Base-by-base conservation (phyloP, 2,113 vertebrate genomes). In the Eurystomus gularis region DNA sequence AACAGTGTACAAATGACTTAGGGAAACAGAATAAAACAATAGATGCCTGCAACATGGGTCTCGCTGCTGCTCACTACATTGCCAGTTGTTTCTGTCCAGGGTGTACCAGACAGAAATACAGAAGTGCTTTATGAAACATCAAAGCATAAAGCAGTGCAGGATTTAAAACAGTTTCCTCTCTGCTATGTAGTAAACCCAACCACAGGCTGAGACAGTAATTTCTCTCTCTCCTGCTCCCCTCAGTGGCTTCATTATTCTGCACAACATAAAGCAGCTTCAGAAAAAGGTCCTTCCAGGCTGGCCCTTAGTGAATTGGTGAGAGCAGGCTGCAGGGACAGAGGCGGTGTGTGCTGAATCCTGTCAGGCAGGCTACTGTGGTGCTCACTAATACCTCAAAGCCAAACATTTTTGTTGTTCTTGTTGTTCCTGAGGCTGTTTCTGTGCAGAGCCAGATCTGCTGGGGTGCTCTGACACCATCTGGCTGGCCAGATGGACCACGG, bases 401-500 rank as follows among this genome's bases (percentile, higher is more conserved):
- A 31, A 71, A 51, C 1, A 1, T 23, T 4, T 24, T 4, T 33
- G n/a, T n/a, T n/a, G n/a, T 49, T 25, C 33, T 39, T 46, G 13
- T 25, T 88, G 6, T 13, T 80, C 57, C 48, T 29, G 48, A 82
- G 48, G 39, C 76, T 64, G 65, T 58, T 75, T 87, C 80, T 84
- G 23, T 42, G 62, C 57, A 76, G 57, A 79, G 70, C 28, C 2
- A 11, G 61, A 82, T 82, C 79, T 92, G 52, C 48, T 85, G 55
- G 48, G 28, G 65, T 93, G 75, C 28, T 82, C 33, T 44, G 69
- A 55, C 55, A 95, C 73, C 83, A 86, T 79, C 61, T 93, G 94
- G 21, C 54, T 40, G 39, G 28, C 57, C 90, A 95, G 76, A 86
- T 35, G 80, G 87, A 48, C 57, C 3, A 0, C 51, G 28, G 48